Evolutionary conservation across 1,140 invertebrate species (phyloP).

Genomic region (Linepithema humile): DNA sequence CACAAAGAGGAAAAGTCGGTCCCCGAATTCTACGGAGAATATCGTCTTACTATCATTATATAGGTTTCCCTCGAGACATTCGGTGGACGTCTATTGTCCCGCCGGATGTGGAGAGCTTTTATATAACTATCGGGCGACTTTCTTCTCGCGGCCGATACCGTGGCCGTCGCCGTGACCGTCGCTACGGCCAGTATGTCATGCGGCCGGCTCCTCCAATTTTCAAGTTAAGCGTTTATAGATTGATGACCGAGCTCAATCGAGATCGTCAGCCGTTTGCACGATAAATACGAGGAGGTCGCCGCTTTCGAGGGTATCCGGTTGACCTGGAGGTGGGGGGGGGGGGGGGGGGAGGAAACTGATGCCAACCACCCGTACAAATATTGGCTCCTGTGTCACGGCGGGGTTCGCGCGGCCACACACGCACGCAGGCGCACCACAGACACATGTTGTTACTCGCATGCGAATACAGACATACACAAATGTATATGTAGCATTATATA

Average conservation of each 20-base stretch:
- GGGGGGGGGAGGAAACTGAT: constrained; percentile 69
- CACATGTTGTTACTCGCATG: background rate
- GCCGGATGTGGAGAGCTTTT: background rate
- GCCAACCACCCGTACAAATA: constrained; percentile 64
- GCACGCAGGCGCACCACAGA: background rate
- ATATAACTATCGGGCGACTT: background rate
- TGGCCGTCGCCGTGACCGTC: background rate
- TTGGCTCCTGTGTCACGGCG: constrained; percentile 64
- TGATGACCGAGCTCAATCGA: constrained; percentile 38
- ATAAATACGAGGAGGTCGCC: constrained; percentile 65
- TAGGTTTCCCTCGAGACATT: background rate
- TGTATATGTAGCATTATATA: background rate
- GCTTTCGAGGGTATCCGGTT: constrained; percentile 51
- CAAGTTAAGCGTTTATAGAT: constrained; percentile 61
- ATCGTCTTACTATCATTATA: constrained; percentile 16
- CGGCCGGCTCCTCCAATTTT: constrained; percentile 33
- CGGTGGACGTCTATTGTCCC: background rate
- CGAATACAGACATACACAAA: background rate
- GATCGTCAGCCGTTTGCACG: constrained; percentile 64
- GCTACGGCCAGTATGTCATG: too few species aligned
- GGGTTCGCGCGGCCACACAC: background rate
- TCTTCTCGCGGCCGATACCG: background rate
- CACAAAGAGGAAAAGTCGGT: background rate
- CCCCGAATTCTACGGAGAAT: background rate
- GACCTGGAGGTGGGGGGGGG: too few species aligned